Conservation (phyloP, 35 echinoderm and acorn worm genomes). For the Apostichopus japonicus region DNA sequence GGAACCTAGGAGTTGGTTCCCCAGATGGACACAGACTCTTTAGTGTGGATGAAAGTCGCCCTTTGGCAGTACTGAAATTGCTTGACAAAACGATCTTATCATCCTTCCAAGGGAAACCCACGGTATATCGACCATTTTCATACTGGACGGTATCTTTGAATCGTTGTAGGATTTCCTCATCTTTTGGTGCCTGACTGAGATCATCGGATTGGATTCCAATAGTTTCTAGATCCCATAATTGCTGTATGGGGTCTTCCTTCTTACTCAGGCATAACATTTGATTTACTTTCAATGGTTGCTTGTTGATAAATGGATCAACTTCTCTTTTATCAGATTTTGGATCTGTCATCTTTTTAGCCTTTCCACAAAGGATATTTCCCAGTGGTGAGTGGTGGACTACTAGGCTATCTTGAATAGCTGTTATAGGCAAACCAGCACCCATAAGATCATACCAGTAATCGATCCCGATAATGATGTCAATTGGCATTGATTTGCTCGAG, state of each 20-base stretch:
- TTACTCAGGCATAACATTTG: no score
- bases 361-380: constrained; percentile 17
- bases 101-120: constrained; percentile 33
- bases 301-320: neutral
- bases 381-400: constrained; percentile 9
- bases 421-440: constrained; percentile 1
- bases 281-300: no score
- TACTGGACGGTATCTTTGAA: neutral
- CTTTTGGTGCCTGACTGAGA: neutral
- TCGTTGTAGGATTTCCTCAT: neutral
- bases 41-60: neutral
- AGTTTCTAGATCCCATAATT: neutral
- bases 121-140: constrained; percentile 1
- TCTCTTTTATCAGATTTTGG: neutral
- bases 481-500: neutral
- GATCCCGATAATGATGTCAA: constrained; percentile 10
- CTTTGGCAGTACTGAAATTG: neutral
- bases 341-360: neutral
- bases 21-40: constrained; percentile 10
- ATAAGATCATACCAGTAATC: constrained; percentile 9
- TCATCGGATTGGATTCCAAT: constrained; percentile 5
- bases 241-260: no score
- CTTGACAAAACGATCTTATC: neutral
- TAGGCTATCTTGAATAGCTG: neutral
- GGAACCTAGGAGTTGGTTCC: neutral